phyloP scores from a whole-genome alignment of 1,140 invertebrate species.

The Glomeris maerens region DNA sequence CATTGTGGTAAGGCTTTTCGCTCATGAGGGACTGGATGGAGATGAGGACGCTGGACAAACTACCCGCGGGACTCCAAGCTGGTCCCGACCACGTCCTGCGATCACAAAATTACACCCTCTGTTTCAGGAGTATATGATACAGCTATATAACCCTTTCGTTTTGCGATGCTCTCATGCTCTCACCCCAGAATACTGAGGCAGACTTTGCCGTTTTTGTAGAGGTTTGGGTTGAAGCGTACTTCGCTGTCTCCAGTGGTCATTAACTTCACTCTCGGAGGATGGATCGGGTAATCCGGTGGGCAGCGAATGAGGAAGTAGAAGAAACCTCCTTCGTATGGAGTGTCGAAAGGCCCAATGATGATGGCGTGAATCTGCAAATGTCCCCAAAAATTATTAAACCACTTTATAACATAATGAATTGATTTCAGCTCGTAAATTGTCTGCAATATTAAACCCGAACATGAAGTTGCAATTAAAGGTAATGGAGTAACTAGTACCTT shows the following conservation, averaged over 20 bases:
- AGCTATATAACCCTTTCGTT: too few relatives aligned
- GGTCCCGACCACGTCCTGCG: conserved; percentile 44
- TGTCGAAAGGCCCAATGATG: conserved; percentile 47
- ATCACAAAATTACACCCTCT: conserved; percentile 9
- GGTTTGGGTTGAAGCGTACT: conserved; percentile 47
- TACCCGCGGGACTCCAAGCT: conserved; percentile 43
- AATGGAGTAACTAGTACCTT: too few relatives aligned
- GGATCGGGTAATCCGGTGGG: conserved; percentile 40
- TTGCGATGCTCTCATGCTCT: too few relatives aligned
- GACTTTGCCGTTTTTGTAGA: conserved; percentile 48
- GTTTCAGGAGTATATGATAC: background rate
- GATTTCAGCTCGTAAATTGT: too few relatives aligned
- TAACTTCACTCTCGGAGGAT: conserved; percentile 42
- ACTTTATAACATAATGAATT: too few relatives aligned
- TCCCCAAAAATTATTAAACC: conserved; percentile 9
- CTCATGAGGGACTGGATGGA: conserved; percentile 45
- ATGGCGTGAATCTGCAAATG: conserved; percentile 38
- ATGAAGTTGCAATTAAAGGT: too few relatives aligned
- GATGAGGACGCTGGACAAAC: conserved; percentile 39
- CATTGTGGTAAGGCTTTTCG: conserved; percentile 47
- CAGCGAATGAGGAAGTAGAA: conserved; percentile 44
- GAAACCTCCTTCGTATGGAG: conserved; percentile 50
- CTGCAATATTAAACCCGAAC: too few relatives aligned
- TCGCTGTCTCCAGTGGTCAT: conserved; percentile 44
- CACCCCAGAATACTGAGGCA: conserved; percentile 48